Base-by-base conservation (phyloP, 1,140 invertebrate genomes). In the Homarus americanus region DNA sequence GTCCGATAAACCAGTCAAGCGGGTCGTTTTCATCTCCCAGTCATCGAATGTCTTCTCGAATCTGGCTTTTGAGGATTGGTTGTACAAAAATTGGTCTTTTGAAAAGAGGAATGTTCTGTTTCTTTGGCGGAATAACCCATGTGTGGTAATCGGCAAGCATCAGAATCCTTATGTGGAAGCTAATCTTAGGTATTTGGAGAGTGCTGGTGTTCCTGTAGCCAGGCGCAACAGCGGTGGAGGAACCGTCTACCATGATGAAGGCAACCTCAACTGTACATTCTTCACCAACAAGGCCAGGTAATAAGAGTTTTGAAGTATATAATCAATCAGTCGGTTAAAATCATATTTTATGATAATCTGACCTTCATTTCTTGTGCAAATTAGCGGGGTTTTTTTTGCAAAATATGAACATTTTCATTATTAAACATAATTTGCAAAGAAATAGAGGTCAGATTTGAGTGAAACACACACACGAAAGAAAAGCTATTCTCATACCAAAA, bases 161-260 rank as follows among this genome's bases (percentile, higher is more conserved):
- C 99, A 99, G 94, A 99, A 99, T 95, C 98, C 98, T 1, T 99
- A 98, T 97, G 94, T 97, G 32, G 99, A 99, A 94, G 96, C 97
- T 2, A 97, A 99, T 94, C 94, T 98, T 0, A 91, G 94, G 3
- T 95, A 94, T 49, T 93, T 97, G 34, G 94, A 95, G 75, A 95
- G 96, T 49, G 94, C 95, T 36, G 96, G 96, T 28, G 96, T 98
- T 73, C 94, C 95, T 2, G 93, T 99, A 28, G 98, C 97, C 0
- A 95, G 99, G 80, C 95, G 98, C 32, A 97, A 98, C 93, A 99
- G 98, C 94, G 98, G 98, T n/a, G 99, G 99, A 87, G 98, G 98
- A 15, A 97, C 98, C 28, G 98, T 99, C 32, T 99, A 98, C 94
- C 98, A 99, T 94, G 99, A 99, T 94, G 93, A 95, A 91, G 98